Conservation (phyloP, 2,888 invertebrate species). For the Enchytraeus crypticus region DNA sequence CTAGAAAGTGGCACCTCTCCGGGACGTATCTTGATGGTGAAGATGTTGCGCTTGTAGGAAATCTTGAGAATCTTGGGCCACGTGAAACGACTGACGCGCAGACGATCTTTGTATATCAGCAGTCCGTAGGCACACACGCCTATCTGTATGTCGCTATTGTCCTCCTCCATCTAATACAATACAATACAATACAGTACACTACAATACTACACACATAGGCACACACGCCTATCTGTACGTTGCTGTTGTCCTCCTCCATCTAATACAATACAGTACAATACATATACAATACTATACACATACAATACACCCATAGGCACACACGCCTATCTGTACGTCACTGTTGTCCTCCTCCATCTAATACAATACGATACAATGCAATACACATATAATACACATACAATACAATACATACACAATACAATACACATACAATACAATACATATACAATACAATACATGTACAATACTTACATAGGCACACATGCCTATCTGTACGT, state of each 20-base stretch:
- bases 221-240: constrained; percentile 89
- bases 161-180: constrained; percentile 81
- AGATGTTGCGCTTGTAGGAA: constrained; percentile 93
- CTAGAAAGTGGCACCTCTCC: constrained; percentile 18
- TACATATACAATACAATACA: background rate
- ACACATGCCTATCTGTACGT: constrained; percentile 89
- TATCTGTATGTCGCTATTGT: constrained; percentile 86
- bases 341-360: constrained; percentile 91
- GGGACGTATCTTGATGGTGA: constrained; percentile 69
- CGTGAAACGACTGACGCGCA: constrained; percentile 91
- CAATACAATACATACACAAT: too few species aligned
- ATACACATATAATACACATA: background rate
- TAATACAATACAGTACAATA: too few species aligned
- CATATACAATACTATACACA: background rate
- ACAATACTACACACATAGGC: background rate
- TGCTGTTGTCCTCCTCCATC: constrained; percentile 81
- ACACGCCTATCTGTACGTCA: constrained; percentile 87
- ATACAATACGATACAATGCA: background rate
- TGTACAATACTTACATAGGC: background rate
- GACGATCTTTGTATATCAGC: constrained; percentile 82
- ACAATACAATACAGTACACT: background rate
- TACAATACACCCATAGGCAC: background rate
- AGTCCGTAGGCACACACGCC: constrained; percentile 95
- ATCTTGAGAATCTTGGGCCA: constrained; percentile 99
- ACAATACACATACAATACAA: too few species aligned